Conservation (phyloP, 1,140 invertebrate species). For the Andricus grossulariae region DNA sequence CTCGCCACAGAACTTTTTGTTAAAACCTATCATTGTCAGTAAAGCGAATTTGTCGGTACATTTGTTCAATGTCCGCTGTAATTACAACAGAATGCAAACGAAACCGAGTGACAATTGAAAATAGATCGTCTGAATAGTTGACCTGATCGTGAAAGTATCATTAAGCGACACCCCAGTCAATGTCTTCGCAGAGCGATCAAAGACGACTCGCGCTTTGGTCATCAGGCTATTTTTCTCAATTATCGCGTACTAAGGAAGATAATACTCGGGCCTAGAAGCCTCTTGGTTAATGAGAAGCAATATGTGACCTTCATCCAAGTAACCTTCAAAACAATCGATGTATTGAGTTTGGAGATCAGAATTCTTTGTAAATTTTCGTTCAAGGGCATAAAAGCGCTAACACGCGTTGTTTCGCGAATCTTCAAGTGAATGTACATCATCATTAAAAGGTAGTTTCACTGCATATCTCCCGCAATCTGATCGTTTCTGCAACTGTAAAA, state of each 20-base stretch:
- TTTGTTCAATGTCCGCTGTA: no score
- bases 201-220: no score
- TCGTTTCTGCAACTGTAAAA: not conserved
- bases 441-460: not conserved
- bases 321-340: not conserved
- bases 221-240: not conserved
- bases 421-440: not conserved
- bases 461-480: not conserved
- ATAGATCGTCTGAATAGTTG: no score
- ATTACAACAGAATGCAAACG: no score
- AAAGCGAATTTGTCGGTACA: no score
- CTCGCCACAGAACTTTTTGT: no score
- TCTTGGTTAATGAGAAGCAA: not conserved
- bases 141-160: no score
- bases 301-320: not conserved
- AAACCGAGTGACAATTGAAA: no score
- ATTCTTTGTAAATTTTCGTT: no score
- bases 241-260: not conserved
- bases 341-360: not conserved
- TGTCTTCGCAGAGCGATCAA: no score
- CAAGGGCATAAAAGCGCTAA: not conserved
- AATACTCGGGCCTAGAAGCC: not conserved
- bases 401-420: not conserved
- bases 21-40: no score
- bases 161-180: no score